Evolutionary conservation across 1,140 invertebrate species (phyloP).

Genomic region (Hyles euphorbiae): DNA sequence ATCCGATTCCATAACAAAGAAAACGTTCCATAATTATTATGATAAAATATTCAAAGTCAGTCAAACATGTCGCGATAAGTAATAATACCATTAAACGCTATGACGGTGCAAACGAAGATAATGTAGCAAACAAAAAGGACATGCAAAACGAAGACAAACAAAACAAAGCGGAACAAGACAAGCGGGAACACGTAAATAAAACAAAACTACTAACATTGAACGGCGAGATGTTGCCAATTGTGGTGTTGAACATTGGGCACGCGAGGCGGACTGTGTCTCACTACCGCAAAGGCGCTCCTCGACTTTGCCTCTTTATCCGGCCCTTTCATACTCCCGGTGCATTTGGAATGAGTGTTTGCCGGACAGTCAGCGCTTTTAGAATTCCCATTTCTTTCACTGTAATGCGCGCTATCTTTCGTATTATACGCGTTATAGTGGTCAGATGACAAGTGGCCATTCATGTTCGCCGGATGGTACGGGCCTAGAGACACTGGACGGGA

Average conservation of each 20-base stretch:
- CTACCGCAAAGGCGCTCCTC: conserved; percentile 70
- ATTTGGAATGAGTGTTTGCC: conserved; percentile 67
- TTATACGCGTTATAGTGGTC: conserved; percentile 79
- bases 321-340: conserved; percentile 54
- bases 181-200: conserved; percentile 44
- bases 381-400: conserved; percentile 62
- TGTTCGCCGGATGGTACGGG: conserved; percentile 62
- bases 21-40: too few species aligned
- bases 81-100: neutral
- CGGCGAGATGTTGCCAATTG: conserved; percentile 80
- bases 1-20: too few species aligned
- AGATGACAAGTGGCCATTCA: conserved; percentile 61
- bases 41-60: too few species aligned
- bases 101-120: conserved; percentile 3
- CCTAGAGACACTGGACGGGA: conserved; percentile 62
- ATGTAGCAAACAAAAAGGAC: conserved; percentile 4
- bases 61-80: too few species aligned
- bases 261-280: conserved; percentile 69
- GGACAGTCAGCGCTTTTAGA: conserved; percentile 60
- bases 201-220: conserved; percentile 78
- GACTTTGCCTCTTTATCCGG: conserved; percentile 59
- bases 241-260: conserved; percentile 76
- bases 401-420: conserved; percentile 66
- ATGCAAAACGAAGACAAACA: neutral
- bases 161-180: conserved; percentile 35